These are phyloP conservation scores for Scytalopus superciliaris DNA, from an alignment of 2,113 vertebrate species.

Conservation along the genomic window DNA sequence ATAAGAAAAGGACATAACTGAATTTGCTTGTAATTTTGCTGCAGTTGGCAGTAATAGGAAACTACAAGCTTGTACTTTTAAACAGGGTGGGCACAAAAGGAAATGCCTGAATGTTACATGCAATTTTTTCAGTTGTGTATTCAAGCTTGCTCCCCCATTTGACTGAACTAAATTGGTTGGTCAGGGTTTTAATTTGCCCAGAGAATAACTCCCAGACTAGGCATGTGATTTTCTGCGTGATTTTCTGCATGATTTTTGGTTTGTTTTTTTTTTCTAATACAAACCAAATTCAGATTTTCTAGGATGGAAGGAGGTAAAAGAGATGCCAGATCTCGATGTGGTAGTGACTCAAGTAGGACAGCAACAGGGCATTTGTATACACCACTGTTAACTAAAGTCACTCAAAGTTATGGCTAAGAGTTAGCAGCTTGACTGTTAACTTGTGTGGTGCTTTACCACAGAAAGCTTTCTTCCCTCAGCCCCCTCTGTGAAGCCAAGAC, in stretches of 20 bases:
- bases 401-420: neutral
- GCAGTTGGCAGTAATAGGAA: neutral
- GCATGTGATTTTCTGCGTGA: neutral
- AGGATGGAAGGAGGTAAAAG: neutral
- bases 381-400: neutral
- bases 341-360: neutral
- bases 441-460: neutral
- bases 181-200: neutral
- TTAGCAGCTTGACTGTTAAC: neutral
- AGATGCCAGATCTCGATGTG: neutral
- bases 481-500: neutral
- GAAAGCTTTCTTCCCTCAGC: neutral
- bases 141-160: neutral
- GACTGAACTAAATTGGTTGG: neutral
- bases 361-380: neutral
- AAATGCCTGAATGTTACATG: neutral
- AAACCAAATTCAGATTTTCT: neutral
- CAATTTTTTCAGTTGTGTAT: neutral
- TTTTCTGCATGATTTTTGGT: neutral
- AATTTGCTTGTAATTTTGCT: neutral
- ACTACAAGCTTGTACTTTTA: neutral
- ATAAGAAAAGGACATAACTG: neutral
- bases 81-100: neutral
- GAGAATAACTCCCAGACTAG: neutral
- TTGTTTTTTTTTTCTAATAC: neutral